Evolutionary conservation across 1,140 invertebrate species (phyloP), one percentile per base, ranked within the genome.

Genomic region (Trachymyrmex cornetzi): DNA sequence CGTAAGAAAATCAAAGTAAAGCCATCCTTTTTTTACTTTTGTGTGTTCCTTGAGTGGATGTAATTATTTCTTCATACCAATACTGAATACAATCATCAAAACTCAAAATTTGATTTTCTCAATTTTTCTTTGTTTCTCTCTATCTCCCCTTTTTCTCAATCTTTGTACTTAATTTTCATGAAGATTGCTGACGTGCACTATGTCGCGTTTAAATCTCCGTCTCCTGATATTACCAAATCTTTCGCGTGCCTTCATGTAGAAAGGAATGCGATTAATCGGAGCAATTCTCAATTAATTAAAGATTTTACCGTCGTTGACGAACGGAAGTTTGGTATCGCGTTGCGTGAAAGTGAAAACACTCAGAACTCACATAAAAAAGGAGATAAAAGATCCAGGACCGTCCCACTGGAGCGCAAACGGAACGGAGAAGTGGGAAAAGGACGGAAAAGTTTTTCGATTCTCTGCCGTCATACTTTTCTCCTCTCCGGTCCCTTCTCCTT

Each of bases 281-380:
- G 64, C 44, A 44, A 57, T 72, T 81, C 30, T 16, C 48, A 71
- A 57, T 57, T 38, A 57, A 71, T 81, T 9, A 53, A 12, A 59
- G 67, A n/a, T 48, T 82, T 12, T 38, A 55, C 44, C 22, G 6
- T 22, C 44, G 22, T 53, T 48, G 27, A 12, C 48, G n/a, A 53
- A 4, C 57, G 61, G 30, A 7, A 69, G 69, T 48, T 5, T 5
- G 30, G 53, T 55, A n/a, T 61, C 88, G 84, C 88, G 77, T 79
- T 81, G 84, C 84, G 80, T 79, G 81, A 79, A 89, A 59, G 84
- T 69, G 24, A 77, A 44, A 57, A 75, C 87, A 69, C 59, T 75
- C 27, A 22, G 34, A 61, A 19, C 0, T 6, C 67, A 61, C 80
- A 24, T 59, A 66, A 14, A 22, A 48, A 16, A 22, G 22, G 19